phyloP scores from a whole-genome alignment of 53 echinoderm and acorn worm genomes.

The Pentamera pediparva region DNA sequence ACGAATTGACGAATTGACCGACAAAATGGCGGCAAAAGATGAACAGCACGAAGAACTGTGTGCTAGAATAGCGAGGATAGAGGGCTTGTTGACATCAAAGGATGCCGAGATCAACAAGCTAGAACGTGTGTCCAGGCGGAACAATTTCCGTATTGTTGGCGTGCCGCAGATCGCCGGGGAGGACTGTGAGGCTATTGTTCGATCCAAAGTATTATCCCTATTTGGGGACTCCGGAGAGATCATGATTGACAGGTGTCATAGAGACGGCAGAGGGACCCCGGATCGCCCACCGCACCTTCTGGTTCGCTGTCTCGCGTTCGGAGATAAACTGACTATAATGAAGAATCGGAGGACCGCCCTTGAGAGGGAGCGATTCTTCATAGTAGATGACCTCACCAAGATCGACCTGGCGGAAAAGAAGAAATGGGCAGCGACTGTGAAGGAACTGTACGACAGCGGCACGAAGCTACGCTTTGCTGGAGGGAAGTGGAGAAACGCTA shows the following conservation, averaged over 20 bases:
- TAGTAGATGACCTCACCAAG: not conserved
- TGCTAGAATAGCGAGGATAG: not conserved
- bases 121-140: not conserved
- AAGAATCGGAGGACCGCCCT: not conserved
- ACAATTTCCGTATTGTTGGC: not conserved
- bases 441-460: not conserved
- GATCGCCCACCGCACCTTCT: not conserved
- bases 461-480: not conserved
- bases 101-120: not conserved
- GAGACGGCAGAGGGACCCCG: not conserved
- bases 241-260: too few species aligned
- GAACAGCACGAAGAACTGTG: not conserved
- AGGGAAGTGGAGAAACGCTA: too few species aligned
- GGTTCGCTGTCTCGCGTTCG: not conserved
- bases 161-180: not conserved
- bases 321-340: not conserved
- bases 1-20: not conserved
- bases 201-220: not conserved
- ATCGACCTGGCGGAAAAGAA: not conserved
- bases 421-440: not conserved
- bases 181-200: not conserved
- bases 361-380: not conserved
- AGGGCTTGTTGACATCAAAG: not conserved
- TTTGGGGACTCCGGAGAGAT: not conserved
- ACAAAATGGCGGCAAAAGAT: conserved; percentile 7